Conservation (phyloP, 2,797 vertebrate genomes). For the Brachymystax lenok region DNA sequence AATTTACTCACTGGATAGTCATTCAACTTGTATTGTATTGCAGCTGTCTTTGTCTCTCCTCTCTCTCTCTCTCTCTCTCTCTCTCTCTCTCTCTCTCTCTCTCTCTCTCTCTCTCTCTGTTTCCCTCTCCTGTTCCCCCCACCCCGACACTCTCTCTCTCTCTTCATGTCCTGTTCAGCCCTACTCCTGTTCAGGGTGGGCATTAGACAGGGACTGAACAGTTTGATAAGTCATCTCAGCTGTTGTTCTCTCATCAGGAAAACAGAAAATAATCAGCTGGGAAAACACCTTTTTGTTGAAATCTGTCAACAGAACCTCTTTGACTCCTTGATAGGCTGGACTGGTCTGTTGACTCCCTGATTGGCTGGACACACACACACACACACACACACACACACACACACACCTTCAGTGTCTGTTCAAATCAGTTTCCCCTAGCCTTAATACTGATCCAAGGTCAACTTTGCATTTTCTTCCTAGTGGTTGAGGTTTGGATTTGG, state of each 20-base stretch:
- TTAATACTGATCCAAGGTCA: too few species aligned
- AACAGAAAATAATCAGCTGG: slow-evolving; percentile 46
- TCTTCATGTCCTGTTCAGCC: background rate
- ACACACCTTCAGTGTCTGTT: too few species aligned
- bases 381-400: too few species aligned
- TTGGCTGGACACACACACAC: too few species aligned
- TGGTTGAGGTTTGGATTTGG: too few species aligned
- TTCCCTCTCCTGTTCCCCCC: background rate
- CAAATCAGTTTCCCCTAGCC: too few species aligned
- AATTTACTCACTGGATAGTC: slow-evolving; percentile 6
- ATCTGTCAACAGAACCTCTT: background rate
- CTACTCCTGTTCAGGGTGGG: too few species aligned
- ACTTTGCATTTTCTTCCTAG: too few species aligned
- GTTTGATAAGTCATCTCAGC: slow-evolving; percentile 64
- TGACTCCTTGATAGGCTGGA: slow-evolving; percentile 23
- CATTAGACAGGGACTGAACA: too few species aligned
- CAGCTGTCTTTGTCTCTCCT: slow-evolving; percentile 68
- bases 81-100: background rate
- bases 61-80: background rate
- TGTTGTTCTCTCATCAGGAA: slow-evolving; percentile 56
- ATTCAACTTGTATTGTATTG: slow-evolving; percentile 15
- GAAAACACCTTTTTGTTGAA: slow-evolving; percentile 23
- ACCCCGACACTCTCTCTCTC: background rate
- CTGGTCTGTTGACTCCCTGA: too few species aligned
- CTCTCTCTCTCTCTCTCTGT: background rate